Conservation (phyloP, 2,888 invertebrate species). For the Acleris laterana region DNA sequence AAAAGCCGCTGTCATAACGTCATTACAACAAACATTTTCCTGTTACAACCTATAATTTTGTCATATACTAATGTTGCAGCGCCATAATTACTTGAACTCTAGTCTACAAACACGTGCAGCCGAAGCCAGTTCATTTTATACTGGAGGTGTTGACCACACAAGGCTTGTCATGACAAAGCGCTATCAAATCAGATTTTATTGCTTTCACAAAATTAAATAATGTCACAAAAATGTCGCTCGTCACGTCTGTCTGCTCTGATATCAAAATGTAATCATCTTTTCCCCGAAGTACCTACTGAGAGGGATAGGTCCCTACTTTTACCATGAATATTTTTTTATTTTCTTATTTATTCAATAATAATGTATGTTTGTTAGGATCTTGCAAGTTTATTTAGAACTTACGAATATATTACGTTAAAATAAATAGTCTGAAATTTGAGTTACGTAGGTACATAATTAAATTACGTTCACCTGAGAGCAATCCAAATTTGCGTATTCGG, state of each 20-base stretch:
- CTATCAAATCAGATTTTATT: slow-evolving; percentile 18
- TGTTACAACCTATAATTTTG: slow-evolving; percentile 66
- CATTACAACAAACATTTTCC: slow-evolving; percentile 63
- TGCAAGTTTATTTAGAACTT: too few species aligned
- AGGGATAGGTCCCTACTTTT: too few species aligned
- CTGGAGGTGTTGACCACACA: slow-evolving; percentile 63
- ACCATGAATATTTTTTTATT: too few species aligned
- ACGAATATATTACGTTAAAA: too few species aligned
- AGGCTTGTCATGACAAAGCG: slow-evolving; percentile 55
- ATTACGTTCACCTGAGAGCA: too few species aligned
- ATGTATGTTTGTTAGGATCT: too few species aligned
- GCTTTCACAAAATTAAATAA: slow-evolving; percentile 25
- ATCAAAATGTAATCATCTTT: too few species aligned
- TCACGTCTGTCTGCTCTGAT: not conserved
- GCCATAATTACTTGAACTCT: slow-evolving; percentile 1
- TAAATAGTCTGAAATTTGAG: too few species aligned
- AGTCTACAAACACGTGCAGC: not conserved
- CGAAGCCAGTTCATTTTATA: slow-evolving; percentile 19
- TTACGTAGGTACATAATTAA: too few species aligned
- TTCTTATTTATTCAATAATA: too few species aligned
- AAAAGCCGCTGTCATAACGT: slow-evolving; percentile 42
- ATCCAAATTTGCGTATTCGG: too few species aligned
- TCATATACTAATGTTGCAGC: slow-evolving; percentile 39
- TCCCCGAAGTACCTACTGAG: too few species aligned
- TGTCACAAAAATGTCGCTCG: not conserved